A percentile compares a stretch with the other conserved stretches of the same genome.
These are phyloP conservation scores for Pristionchus arcanus DNA, from an alignment of 2,888 invertebrate species.

Conservation along the genomic window DNA sequence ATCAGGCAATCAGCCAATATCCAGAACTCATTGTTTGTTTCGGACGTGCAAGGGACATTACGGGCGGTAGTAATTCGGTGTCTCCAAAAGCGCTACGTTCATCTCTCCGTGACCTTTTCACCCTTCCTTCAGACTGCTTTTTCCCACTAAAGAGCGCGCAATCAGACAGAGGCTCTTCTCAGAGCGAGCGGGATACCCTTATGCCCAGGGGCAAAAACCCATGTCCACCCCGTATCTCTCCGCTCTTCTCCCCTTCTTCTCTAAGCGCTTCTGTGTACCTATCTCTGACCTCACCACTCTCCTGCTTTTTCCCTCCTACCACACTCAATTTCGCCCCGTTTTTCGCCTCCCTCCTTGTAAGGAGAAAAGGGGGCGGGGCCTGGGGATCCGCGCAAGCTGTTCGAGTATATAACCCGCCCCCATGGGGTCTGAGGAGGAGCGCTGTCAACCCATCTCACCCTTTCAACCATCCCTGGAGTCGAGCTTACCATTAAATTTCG, in stretches of 20 bases:
- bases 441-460: background rate
- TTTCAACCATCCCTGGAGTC: no score
- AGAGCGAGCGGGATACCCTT: background rate
- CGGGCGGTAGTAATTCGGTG: no score
- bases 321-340: background rate
- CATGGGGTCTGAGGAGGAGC: background rate
- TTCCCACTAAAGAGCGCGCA: background rate
- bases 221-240: background rate
- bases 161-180: slow-evolving; percentile 1
- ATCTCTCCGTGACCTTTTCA: background rate
- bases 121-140: background rate
- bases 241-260: background rate
- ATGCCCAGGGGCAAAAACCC: slow-evolving; percentile 22
- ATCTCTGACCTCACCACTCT: slow-evolving; percentile 28
- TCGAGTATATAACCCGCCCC: slow-evolving; percentile 44
- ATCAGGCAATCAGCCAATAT: no score
- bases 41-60: no score
- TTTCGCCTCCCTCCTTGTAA: slow-evolving; percentile 4
- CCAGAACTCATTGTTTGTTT: no score
- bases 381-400: no score
- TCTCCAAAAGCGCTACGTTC: background rate
- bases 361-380: background rate
- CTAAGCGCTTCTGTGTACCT: slow-evolving; percentile 13
- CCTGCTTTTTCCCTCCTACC: background rate
- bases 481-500: background rate